A percentile compares a stretch with the other conserved stretches of the same genome.
Conservation (phyloP, 2,797 vertebrate genomes). For the Gastrophryne carolinensis region DNA sequence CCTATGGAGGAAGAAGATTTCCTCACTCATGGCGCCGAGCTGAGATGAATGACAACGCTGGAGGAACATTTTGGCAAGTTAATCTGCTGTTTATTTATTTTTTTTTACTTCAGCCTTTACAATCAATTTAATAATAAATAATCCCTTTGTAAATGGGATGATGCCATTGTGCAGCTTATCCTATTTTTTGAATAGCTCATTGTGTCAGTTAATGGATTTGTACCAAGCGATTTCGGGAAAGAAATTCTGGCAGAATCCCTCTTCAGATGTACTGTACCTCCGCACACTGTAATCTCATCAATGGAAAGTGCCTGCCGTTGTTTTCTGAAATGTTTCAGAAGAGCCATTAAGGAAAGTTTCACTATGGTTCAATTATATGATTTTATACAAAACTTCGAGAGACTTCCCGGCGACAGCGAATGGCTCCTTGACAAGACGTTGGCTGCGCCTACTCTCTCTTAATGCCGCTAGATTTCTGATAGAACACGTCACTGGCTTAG, state of each 20-base stretch:
- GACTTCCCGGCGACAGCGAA: neutral
- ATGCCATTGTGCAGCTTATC: too few species aligned
- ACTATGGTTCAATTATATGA: neutral
- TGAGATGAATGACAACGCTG: too few species aligned
- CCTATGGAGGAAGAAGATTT: too few species aligned
- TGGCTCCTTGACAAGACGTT: neutral
- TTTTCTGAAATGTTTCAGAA: neutral
- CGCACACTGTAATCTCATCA: conserved; percentile 12
- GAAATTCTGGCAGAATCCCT: neutral
- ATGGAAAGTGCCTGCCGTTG: neutral
- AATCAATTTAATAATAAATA: too few species aligned
- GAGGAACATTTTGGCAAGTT: too few species aligned
- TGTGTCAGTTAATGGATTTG: conserved; percentile 2
- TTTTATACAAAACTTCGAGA: neutral
- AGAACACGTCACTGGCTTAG: too few species aligned
- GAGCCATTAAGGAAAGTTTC: conserved; percentile 11
- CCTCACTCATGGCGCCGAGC: too few species aligned
- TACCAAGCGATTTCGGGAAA: neutral
- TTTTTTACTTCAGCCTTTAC: too few species aligned
- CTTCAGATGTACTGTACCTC: neutral
- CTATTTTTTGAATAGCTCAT: too few species aligned
- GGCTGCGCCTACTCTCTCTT: neutral
- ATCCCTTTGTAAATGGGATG: too few species aligned
- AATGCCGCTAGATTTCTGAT: neutral
- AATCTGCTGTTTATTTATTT: too few species aligned